These are phyloP conservation scores for Anthoscopus minutus DNA, from an alignment of 2,113 vertebrate species.

Conservation along the genomic window DNA sequence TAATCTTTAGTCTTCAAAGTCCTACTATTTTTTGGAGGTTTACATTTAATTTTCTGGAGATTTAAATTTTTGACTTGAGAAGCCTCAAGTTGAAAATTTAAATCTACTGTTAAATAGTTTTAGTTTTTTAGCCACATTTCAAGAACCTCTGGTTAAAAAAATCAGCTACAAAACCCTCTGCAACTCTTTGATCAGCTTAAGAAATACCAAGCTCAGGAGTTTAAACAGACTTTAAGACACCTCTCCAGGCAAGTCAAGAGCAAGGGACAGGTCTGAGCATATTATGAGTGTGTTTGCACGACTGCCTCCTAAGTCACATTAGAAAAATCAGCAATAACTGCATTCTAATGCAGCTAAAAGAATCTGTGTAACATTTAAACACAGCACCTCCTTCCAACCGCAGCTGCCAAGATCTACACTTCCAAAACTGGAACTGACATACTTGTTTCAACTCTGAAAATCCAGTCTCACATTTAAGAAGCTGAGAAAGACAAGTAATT, in stretches of 20 bases:
- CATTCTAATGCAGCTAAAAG: background rate
- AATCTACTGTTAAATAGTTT: background rate
- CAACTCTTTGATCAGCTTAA: background rate
- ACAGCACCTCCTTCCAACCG: background rate
- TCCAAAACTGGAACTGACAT: background rate
- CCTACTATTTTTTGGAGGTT: background rate
- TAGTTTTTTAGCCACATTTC: background rate
- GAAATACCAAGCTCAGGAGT: background rate
- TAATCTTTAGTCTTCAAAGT: background rate
- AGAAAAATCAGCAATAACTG: background rate
- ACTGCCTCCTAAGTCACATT: background rate
- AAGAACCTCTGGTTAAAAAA: background rate
- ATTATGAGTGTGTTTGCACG: fast-evolving
- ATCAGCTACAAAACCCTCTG: background rate
- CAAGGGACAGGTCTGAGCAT: background rate
- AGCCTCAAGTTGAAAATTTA: background rate
- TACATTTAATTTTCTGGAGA: too few species aligned
- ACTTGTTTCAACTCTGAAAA: background rate
- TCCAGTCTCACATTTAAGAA: background rate
- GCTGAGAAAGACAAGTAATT: background rate
- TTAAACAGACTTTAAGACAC: background rate
- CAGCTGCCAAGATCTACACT: background rate
- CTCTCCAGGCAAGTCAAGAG: background rate
- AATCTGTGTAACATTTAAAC: background rate
- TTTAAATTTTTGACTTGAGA: too few species aligned